phyloP scores from a whole-genome alignment of 2,113 vertebrate species.

The Dipodomys stephensi region DNA sequence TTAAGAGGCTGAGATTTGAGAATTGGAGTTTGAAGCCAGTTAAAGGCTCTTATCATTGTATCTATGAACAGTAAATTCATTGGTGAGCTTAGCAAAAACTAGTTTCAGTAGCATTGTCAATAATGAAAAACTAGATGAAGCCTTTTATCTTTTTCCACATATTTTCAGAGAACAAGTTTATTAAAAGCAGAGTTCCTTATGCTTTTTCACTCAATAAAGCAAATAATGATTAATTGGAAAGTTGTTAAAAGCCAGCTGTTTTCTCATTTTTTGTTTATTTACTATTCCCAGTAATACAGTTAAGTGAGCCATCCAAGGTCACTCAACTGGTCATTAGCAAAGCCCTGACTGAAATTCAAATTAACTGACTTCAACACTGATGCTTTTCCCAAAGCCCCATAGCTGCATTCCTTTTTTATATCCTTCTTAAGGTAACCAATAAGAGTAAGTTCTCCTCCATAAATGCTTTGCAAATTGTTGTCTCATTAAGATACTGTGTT shows the following conservation, averaged over 20 bases:
- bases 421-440: slow-evolving; percentile 57
- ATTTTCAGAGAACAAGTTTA: slow-evolving; percentile 41
- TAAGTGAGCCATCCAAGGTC: slow-evolving; percentile 45
- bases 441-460: slow-evolving; percentile 52
- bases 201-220: neutral
- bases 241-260: slow-evolving; percentile 37
- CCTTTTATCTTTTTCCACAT: slow-evolving; percentile 35
- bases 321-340: slow-evolving; percentile 30
- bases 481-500: slow-evolving; percentile 72
- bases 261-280: slow-evolving; percentile 45
- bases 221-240: slow-evolving; percentile 15
- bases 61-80: slow-evolving; percentile 7
- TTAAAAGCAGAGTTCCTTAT: neutral
- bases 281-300: slow-evolving; percentile 25
- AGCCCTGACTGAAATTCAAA: slow-evolving; percentile 23
- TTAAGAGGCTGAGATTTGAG: too few relatives aligned
- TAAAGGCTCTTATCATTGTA: too few relatives aligned
- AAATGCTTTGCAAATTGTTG: slow-evolving; percentile 68
- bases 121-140: neutral
- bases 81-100: slow-evolving; percentile 29
- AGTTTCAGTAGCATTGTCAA: neutral
- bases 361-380: slow-evolving; percentile 46
- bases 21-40: too few relatives aligned
- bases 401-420: slow-evolving; percentile 46
- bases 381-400: neutral